A percentile compares a stretch with the other conserved stretches of the same genome.
phyloP scores from a whole-genome alignment of 2,797 vertebrate genomes.

The Coreius guichenoti region DNA sequence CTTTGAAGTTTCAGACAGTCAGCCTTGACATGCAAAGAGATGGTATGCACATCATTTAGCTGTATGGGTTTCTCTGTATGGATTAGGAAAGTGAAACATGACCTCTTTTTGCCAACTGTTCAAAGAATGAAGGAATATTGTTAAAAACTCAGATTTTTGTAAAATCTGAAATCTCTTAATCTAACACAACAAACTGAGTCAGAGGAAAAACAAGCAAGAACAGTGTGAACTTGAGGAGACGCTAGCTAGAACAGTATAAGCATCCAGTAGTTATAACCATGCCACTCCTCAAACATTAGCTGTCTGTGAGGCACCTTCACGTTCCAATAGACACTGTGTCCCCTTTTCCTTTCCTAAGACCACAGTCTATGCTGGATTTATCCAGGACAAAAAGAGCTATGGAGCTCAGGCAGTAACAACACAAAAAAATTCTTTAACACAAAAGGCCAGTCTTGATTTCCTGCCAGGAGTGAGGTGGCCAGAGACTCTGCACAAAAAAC shows the following conservation, averaged over 20 bases:
- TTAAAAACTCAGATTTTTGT: conserved; percentile 32
- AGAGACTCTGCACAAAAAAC: conserved; percentile 53
- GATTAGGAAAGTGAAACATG: background rate
- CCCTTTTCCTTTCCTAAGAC: conserved; percentile 1
- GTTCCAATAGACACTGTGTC: background rate
- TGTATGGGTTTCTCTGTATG: background rate
- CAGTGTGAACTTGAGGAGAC: background rate
- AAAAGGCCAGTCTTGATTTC: conserved; percentile 60
- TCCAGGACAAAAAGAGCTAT: conserved; percentile 46
- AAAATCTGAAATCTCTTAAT: conserved; percentile 54
- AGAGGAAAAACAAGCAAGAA: conserved; percentile 40
- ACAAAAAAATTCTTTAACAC: conserved; percentile 61
- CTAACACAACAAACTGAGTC: conserved; percentile 63
- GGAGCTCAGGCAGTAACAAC: conserved; percentile 27
- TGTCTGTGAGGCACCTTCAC: conserved; percentile 9
- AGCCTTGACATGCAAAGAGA: background rate
- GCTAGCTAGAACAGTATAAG: background rate
- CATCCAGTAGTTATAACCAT: background rate
- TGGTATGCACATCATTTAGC: background rate
- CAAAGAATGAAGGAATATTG: conserved; percentile 66
- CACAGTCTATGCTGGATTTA: conserved; percentile 21
- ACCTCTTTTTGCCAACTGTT: background rate
- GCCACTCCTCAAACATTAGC: conserved; percentile 12
- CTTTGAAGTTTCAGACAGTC: conserved; percentile 3
- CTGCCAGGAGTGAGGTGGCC: conserved; percentile 56